Percentiles rank a stretch among this genome's conserved stretches.
phyloP scores from a whole-genome alignment of 1,140 invertebrate species.

The Platorchestia sp. region DNA sequence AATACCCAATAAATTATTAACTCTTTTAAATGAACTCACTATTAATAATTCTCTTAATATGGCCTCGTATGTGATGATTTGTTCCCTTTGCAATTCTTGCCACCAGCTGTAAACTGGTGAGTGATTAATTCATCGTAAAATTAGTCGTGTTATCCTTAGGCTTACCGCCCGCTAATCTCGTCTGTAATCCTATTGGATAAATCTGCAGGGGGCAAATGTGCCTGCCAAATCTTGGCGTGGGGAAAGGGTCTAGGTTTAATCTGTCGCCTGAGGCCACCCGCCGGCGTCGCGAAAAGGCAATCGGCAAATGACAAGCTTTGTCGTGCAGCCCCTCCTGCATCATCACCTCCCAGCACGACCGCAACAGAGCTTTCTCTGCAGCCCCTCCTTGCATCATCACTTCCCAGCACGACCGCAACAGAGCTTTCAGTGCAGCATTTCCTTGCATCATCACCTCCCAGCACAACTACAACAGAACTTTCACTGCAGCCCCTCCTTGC shows the following conservation, averaged over 20 bases:
- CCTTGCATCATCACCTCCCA: not conserved
- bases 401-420: not conserved
- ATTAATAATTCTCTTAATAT: not conserved
- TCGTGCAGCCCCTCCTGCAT: not conserved
- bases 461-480: not conserved
- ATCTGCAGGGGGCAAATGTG: slow-evolving; percentile 22
- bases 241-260: not conserved
- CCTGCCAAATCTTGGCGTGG: not conserved
- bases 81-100: not conserved
- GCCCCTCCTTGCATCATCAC: not conserved
- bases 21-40: not conserved
- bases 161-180: not conserved
- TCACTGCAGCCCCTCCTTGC: no score
- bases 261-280: not conserved
- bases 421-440: not conserved
- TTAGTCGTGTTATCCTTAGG: slow-evolving; percentile 15
- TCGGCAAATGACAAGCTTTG: not conserved
- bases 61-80: not conserved
- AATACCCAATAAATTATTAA: not conserved
- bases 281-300: not conserved
- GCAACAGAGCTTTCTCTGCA: not conserved
- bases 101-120: not conserved
- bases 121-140: slow-evolving; percentile 35
- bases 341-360: not conserved
- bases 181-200: slow-evolving; percentile 23